Conservation (phyloP, 2,797 vertebrate species). For the Cephalopachus bancanus region DNA sequence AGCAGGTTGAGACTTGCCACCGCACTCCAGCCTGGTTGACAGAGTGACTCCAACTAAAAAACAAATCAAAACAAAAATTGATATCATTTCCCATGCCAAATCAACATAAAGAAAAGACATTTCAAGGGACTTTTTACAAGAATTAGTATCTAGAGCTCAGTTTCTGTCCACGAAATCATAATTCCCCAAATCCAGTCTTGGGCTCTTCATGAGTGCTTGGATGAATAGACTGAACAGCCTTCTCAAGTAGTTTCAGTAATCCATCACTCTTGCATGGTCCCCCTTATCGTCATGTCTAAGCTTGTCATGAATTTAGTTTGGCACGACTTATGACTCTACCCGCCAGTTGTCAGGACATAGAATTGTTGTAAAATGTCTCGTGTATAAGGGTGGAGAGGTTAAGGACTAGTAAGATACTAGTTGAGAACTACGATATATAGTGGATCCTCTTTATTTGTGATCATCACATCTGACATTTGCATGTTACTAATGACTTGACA, state of each 20-base stretch:
- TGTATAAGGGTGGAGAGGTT: not conserved
- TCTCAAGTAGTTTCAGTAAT: constrained; percentile 29
- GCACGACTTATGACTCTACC: not conserved
- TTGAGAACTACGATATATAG: not conserved
- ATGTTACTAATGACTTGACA: not conserved
- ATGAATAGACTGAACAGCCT: not conserved
- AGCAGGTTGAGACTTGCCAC: too few species aligned
- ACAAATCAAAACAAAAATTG: not conserved
- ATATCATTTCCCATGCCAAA: constrained; percentile 53
- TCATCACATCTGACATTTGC: not conserved
- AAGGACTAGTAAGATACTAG: not conserved
- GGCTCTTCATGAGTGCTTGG: constrained; percentile 10
- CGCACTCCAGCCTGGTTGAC: too few species aligned
- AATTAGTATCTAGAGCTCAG: not conserved
- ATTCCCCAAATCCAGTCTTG: not conserved
- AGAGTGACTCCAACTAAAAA: too few species aligned
- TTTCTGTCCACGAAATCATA: constrained; percentile 24
- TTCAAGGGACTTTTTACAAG: constrained; percentile 38
- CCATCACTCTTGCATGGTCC: not conserved
- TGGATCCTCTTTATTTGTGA: not conserved
- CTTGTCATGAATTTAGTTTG: not conserved
- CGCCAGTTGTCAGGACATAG: constrained; percentile 14
- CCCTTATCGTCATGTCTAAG: constrained; percentile 33
- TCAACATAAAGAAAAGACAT: constrained; percentile 52
- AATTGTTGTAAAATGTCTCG: constrained; percentile 25